Conservation (phyloP, 2,113 vertebrate species). For the Cariama cristata region DNA sequence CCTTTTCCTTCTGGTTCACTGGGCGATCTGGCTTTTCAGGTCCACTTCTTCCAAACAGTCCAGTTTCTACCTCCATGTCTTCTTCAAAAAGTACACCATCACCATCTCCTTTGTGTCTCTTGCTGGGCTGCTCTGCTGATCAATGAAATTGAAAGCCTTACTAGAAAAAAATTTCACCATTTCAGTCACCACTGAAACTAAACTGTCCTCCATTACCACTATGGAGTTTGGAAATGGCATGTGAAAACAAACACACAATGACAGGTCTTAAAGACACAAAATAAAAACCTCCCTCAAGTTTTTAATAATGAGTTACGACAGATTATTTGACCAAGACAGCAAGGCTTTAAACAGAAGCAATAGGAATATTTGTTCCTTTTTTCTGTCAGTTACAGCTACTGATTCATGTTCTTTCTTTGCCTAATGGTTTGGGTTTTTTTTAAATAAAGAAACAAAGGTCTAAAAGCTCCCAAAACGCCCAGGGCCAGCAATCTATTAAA, state of each 20-base stretch:
- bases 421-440: not conserved
- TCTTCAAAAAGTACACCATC: constrained; percentile 51
- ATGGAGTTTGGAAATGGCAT: accelerated
- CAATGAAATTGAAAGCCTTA: not conserved
- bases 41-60: constrained; percentile 71
- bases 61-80: constrained; percentile 77
- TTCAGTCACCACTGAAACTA: not conserved
- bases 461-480: not conserved
- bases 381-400: not conserved
- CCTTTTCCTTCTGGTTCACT: constrained; percentile 73
- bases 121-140: constrained; percentile 78
- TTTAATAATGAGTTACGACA: not conserved
- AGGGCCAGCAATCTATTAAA: not conserved
- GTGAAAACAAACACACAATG: not conserved
- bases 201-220: not conserved
- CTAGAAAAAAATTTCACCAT: not conserved
- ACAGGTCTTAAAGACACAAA: not conserved
- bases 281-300: not conserved
- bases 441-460: not conserved
- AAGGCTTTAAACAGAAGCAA: not conserved
- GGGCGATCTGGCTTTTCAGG: constrained; percentile 33
- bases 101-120: constrained; percentile 79
- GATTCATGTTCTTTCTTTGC: not conserved
- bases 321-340: not conserved
- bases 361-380: not conserved